Percentiles rank a stretch among this genome's conserved stretches.
phyloP scores from a whole-genome alignment of 2,797 vertebrate species.

The Falco columbarius region DNA sequence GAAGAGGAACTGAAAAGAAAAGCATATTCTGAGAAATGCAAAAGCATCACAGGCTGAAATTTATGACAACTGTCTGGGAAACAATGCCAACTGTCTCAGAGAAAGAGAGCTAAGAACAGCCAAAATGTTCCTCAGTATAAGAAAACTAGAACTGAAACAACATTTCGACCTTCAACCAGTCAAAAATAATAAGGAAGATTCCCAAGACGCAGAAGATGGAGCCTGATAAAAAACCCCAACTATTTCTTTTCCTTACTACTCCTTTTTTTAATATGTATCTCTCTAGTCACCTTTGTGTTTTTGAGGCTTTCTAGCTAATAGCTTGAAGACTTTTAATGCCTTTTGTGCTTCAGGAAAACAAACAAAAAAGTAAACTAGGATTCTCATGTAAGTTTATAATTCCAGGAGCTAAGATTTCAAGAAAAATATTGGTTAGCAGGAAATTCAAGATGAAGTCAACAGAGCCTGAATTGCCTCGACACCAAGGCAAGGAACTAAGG shows the following conservation, averaged over 20 bases:
- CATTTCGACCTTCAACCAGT: not conserved
- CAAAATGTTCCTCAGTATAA: not conserved
- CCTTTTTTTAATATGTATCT: accelerated
- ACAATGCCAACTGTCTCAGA: not conserved
- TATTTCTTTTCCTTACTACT: not conserved
- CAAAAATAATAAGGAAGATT: not conserved
- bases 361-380: not conserved
- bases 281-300: not conserved
- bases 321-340: not conserved
- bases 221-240: not conserved
- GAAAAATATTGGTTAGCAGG: not conserved
- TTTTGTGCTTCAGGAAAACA: not conserved
- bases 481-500: not conserved
- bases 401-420: not conserved
- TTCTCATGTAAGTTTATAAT: not conserved
- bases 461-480: not conserved
- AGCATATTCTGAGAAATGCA: not conserved
- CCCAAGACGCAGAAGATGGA: not conserved
- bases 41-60: not conserved
- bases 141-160: not conserved
- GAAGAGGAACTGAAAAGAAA: not conserved
- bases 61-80: not conserved
- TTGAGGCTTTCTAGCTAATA: not conserved
- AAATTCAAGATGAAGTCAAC: not conserved
- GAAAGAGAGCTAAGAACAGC: not conserved